Base-by-base conservation (phyloP, 2,113 vertebrate genomes). In the Syngnathoides biaculeatus region DNA sequence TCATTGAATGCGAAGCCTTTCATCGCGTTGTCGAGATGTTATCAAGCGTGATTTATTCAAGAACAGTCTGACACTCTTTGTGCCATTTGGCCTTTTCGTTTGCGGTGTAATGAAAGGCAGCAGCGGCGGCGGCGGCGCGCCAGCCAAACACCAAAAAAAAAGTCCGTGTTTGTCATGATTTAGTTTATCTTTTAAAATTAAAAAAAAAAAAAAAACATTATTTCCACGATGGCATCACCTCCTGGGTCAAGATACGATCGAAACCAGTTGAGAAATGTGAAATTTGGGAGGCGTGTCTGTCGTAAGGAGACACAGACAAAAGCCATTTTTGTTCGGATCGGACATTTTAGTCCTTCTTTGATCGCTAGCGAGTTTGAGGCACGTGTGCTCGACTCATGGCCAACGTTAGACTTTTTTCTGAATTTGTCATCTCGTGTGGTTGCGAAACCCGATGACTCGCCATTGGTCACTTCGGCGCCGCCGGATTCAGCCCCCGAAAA, bases 11-110 rank as follows among this genome's bases (percentile, higher is more conserved):
- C 6, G 8, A 42, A 24, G 40, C 9, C 39, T 61, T 61, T 40
- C 59, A 42, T 61, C 59, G 35, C 39, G 14, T 61, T 62, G 60
- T 62, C n/a, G 7, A 62, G 7, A 17, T 22, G 60, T 62, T 62
- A 60, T 39, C 38, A 62, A 43, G 22, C 17, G 60, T 43, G 60
- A 62, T 62, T 62, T 62, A 43, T 62, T 61, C 12, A 43, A 62
- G 22, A 43, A 43, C 60, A 26, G 40, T 15, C 60, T 62, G 60
- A 43, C 39, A 17, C 12, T 9, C 13, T 14, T 26, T 24, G n/a
- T 26, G 60, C 60, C 60, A 62, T 62, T 62, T 62, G 60, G 60
- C 40, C 39, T 9, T 43, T 60, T 30, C 55, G 14, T 43, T 42
- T 61, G 40, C 38, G 35, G 35, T 8, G 19, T 42, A 62, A 65